Conservation (phyloP, 2,113 vertebrate genomes). For the Aptenodytes patagonicus region DNA sequence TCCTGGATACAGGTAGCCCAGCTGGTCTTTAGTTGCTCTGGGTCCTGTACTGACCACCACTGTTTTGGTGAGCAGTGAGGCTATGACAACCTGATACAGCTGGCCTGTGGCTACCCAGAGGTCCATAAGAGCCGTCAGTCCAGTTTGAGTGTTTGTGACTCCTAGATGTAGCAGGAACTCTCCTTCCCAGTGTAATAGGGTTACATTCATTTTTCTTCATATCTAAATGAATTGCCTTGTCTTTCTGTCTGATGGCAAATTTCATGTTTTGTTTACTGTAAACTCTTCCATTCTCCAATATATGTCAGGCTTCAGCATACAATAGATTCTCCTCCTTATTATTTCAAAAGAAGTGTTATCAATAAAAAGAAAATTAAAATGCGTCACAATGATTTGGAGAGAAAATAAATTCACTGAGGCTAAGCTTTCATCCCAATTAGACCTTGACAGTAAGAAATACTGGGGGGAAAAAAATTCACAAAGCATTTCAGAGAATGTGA, state of each 20-base stretch:
- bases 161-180: background rate
- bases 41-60: background rate
- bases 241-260: background rate
- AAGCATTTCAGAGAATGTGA: background rate
- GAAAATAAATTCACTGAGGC: background rate
- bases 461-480: background rate
- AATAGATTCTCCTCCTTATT: background rate
- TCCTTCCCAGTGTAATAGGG: background rate
- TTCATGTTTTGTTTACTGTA: background rate
- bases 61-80: background rate
- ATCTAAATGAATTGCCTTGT: background rate
- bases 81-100: background rate
- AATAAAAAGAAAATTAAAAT: slow-evolving; percentile 21
- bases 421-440: background rate
- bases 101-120: background rate
- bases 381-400: background rate
- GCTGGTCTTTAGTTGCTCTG: background rate
- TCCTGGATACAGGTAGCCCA: background rate
- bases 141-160: background rate
- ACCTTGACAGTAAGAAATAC: background rate
- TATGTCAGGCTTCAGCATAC: background rate
- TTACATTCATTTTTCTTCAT: background rate
- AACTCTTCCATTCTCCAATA: background rate
- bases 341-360: slow-evolving; percentile 1
- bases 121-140: background rate